Conservation (phyloP, 2,888 invertebrate species). For the Xylota sylvarum region DNA sequence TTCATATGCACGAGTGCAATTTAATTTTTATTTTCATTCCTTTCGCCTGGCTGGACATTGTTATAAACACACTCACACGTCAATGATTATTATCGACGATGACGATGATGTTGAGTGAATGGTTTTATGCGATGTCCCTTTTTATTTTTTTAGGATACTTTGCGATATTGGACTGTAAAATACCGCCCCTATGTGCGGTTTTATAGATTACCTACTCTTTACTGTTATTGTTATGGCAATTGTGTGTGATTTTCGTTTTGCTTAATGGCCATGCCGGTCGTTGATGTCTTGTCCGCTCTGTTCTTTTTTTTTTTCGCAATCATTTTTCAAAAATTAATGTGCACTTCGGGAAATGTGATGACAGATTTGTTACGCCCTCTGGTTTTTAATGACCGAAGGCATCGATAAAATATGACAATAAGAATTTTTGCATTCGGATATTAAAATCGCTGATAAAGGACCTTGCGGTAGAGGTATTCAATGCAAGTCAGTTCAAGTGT, state of each 20-base stretch:
- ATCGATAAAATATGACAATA: conserved; percentile 23
- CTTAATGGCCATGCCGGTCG: conserved; percentile 53
- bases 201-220: conserved; percentile 54
- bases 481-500: too few relatives aligned
- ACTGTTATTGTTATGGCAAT: conserved; percentile 69
- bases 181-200: conserved; percentile 67
- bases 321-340: conserved; percentile 17
- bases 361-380: conserved; percentile 42
- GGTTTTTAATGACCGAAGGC: conserved; percentile 5
- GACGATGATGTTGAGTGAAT: conserved; percentile 22
- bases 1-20: conserved; percentile 47
- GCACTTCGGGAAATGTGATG: conserved; percentile 21
- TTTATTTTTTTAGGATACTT: conserved; percentile 53
- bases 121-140: conserved; percentile 37
- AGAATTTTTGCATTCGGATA: neutral
- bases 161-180: conserved; percentile 60
- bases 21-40: conserved; percentile 65
- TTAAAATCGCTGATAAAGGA: neutral
- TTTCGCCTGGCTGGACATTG: conserved; percentile 27
- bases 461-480: too few relatives aligned
- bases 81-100: conserved; percentile 60
- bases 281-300: conserved; percentile 40
- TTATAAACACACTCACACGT: conserved; percentile 28
- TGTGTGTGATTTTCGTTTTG: conserved; percentile 66
- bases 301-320: conserved; percentile 8